Conservation (phyloP, 2,888 invertebrate genomes). For the Spatulosminthurus flaviceps region DNA sequence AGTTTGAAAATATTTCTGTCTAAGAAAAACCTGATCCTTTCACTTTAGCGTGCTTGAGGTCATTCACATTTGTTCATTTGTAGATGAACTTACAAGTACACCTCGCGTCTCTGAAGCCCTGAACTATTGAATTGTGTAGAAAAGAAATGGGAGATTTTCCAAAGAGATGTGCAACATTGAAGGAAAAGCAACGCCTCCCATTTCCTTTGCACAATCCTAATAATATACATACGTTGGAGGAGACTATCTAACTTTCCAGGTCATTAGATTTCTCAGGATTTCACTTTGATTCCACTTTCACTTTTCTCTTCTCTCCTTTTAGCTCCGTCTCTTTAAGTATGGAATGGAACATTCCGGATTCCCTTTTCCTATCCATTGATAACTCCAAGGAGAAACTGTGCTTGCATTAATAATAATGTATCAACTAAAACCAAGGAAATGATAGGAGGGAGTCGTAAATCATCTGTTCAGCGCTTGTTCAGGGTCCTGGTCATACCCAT, state of each 20-base stretch:
- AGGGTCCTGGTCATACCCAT: too few species aligned
- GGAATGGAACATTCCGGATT: slow-evolving; percentile 22
- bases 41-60: too few species aligned
- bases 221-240: not conserved
- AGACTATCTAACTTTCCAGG: slow-evolving; percentile 34
- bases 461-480: too few species aligned
- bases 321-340: not conserved
- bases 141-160: not conserved
- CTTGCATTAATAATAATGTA: slow-evolving; percentile 8
- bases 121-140: not conserved
- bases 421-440: not conserved
- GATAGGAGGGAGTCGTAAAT: not conserved
- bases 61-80: too few species aligned
- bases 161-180: not conserved
- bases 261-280: slow-evolving; percentile 33
- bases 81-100: too few species aligned
- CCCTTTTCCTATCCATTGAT: not conserved
- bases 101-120: not conserved
- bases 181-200: not conserved
- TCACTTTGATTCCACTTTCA: slow-evolving; percentile 1
- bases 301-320: not conserved
- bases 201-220: not conserved
- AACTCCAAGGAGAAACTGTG: not conserved
- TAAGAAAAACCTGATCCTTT: too few species aligned
- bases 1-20: too few species aligned